Base-by-base conservation (phyloP, 2,797 vertebrate genomes). In the Paramormyrops hopkinsi region DNA sequence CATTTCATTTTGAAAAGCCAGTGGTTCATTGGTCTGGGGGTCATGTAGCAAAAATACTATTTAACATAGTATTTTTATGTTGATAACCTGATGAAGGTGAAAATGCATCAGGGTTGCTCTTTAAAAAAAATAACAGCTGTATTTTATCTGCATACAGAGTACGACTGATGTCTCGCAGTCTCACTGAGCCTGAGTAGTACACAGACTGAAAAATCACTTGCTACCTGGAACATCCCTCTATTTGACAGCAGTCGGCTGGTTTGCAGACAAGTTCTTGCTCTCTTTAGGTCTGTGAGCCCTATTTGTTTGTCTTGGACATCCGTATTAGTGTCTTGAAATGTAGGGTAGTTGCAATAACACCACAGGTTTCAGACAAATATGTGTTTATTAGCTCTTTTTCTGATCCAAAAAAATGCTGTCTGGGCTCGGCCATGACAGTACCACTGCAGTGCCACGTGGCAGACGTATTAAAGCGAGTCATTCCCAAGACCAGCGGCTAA, bases 401-500 rank as follows among this genome's bases (percentile, higher is more conserved):
- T 50, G n/a, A 50, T 53, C 44, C 22, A 14, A 85, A 25, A 85
- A 51, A 85, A 53, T 7, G n/a, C 1, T 14, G 50, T 86, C 22
- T 54, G 29, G 53, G 22, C 25, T 54, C 7, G 17, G 14, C 73
- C 7, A 19, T 19, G 73, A 79, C 33, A 19, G 73, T 5, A n/a
- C 62, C 53, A 76, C 59, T 48, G 62, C 79, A 29, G 53, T 9
- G 83, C 88, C 56, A 65, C 84, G 85, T 54, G 62, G 89, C 85
- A 79, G 50, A 89, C 69, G 69, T 25, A 76, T 76, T 86, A 22
- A 87, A 44, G 56, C 62, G 9, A 59, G 48, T 76, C 69, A 87
- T 37, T 86, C 9, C 69, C 41, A 79, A 65, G 37, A 41, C 44
- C 82, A 87, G 84, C 12, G 19, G 85, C 89, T 89, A 87, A 89